Evolutionary conservation across 1,140 invertebrate genomes (phyloP), one percentile per base, ranked within the genome.

Genomic region (Orussus abietinus): DNA sequence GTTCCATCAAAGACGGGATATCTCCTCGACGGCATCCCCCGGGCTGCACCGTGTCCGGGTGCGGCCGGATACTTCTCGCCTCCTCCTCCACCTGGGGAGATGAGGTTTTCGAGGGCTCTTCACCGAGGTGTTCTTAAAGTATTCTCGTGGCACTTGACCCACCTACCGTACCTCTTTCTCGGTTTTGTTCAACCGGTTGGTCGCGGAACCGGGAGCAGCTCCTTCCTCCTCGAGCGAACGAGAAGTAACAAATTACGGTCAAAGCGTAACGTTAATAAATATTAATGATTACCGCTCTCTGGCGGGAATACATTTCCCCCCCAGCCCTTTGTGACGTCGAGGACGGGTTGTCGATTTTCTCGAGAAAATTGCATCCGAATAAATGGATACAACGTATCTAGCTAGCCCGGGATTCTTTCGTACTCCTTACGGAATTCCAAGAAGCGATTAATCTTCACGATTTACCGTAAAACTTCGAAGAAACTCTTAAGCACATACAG

Each of bases 241-340:
- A 28, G 32, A 28, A 3, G 5, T 18, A n/a, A 25, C 18, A 6
- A 13, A 3, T 10, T 5, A 13, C 9, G 30, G 29, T 31, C 45
- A 32, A 36, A 22, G 26, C 10, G 4, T 18, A 35, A 20, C 14
- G 22, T 17, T 10, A 5, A 38, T 29, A 22, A 21, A 47, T 45
- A 22, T 15, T 21, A 19, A 11, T 30, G 29, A 17, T 15, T 29
- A 42, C 31, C 10, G 25, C 15, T 35, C 22, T 18, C 10, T 21
- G 31, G 3, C 14, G 17, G 14, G 13, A 42, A 36, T 21, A 42
- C 30, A 19, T 29, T 20, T 42, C 42, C 38, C 36, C 13, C 5
- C n/a, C 11, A n/a, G 4, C 9, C 9, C 10, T 5, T 12, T n/a
- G 15, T 18, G 18, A n/a, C 1, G 21, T 17, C 11, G 17, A 10